Percentiles rank a stretch among this genome's conserved stretches.
Conservation (phyloP, 64 coral and sea anemone species). For the Exaiptasia diaphana region DNA sequence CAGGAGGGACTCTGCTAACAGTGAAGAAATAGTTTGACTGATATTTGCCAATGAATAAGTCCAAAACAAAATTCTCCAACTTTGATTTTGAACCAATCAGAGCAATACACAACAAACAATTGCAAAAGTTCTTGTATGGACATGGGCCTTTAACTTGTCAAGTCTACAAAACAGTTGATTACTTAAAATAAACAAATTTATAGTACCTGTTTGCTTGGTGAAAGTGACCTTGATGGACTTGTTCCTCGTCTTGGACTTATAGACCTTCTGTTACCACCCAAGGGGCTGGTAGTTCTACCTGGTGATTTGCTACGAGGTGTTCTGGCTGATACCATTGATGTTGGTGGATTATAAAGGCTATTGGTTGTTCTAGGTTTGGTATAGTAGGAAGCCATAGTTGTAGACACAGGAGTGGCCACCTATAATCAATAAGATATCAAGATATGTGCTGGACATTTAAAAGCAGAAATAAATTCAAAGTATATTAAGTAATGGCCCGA, state of each 20-base stretch:
- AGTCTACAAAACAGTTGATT: no score
- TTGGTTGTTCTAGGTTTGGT: constrained; percentile 59
- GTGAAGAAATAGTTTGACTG: no score
- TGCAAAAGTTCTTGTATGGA: no score
- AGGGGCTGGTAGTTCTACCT: constrained; percentile 69
- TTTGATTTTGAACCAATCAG: no score
- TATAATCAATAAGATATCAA: background rate
- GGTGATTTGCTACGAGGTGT: constrained; percentile 67
- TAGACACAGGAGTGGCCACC: constrained; percentile 7
- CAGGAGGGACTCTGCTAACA: no score
- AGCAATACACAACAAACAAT: no score
- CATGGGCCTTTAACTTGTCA: no score
- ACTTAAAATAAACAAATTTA: no score
- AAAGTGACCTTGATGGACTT: constrained; percentile 50
- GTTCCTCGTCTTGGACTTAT: constrained; percentile 44
- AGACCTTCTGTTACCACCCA: constrained; percentile 20
- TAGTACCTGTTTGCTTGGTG: constrained; percentile 82
- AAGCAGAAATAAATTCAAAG: no score
- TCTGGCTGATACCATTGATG: constrained; percentile 16
- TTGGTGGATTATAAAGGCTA: constrained; percentile 13
- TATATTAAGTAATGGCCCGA: background rate
- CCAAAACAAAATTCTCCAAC: no score
- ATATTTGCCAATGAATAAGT: no score
- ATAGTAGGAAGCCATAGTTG: constrained; percentile 24
- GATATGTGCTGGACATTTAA: no score